phyloP scores from a whole-genome alignment of 2,888 invertebrate species.

The Drosophila niveifrons region DNA sequence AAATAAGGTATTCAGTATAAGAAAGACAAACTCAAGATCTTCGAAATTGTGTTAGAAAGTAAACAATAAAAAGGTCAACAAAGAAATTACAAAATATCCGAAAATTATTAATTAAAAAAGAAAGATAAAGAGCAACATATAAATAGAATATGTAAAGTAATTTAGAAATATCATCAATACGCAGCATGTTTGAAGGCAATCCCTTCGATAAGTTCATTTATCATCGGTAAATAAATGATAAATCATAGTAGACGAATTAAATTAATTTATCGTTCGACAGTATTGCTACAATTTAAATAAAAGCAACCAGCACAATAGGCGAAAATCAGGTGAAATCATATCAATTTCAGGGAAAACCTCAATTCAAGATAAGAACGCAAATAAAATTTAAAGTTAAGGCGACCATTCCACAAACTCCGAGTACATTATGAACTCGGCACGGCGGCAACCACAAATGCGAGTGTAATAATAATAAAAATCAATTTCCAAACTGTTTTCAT shows the following conservation, averaged over 20 bases:
- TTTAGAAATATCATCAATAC: background rate
- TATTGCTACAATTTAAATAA: background rate
- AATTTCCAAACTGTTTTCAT: constrained; percentile 22
- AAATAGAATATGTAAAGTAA: background rate
- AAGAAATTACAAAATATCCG: background rate
- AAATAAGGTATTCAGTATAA: too few relatives aligned
- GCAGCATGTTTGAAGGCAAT: background rate
- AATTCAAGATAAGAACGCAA: constrained; percentile 7
- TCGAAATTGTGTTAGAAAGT: too few relatives aligned
- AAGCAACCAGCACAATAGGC: constrained; percentile 16
- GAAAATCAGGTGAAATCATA: constrained; percentile 3
- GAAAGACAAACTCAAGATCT: too few relatives aligned
- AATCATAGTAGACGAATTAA: background rate
- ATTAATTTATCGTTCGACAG: background rate
- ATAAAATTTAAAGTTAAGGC: constrained; percentile 1
- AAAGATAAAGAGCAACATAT: background rate
- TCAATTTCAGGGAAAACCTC: constrained; percentile 8
- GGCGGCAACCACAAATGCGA: background rate
- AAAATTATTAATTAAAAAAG: background rate
- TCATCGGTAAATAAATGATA: background rate
- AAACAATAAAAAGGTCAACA: too few relatives aligned
- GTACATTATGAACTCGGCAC: background rate
- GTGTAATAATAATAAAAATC: constrained; percentile 24
- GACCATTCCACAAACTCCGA: background rate
- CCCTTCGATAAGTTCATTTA: background rate